phyloP scores from a whole-genome alignment of 2,888 invertebrate genomes.

The Amiota minor region DNA sequence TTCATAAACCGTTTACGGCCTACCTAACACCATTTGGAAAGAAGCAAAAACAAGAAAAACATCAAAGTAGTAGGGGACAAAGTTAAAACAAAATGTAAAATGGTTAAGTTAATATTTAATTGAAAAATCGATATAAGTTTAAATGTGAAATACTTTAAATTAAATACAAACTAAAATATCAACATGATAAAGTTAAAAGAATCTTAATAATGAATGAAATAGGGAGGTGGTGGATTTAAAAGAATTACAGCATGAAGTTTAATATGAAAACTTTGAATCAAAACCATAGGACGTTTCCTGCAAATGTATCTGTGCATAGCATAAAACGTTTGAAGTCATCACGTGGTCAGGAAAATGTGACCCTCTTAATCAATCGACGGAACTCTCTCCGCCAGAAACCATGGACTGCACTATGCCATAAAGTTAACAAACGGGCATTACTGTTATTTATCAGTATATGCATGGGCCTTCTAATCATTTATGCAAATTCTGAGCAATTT shows the following conservation, averaged over 20 bases:
- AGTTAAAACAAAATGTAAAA: too few species aligned
- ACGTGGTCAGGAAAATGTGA: conserved; percentile 59
- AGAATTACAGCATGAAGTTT: conserved; percentile 39
- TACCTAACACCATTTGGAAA: too few species aligned
- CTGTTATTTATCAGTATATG: conserved; percentile 62
- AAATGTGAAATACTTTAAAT: too few species aligned
- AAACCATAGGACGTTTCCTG: conserved; percentile 59
- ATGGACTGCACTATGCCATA: conserved; percentile 52
- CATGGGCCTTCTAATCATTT: conserved; percentile 67
- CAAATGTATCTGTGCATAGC: conserved; percentile 49
- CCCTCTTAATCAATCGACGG: conserved; percentile 55
- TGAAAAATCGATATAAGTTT: too few species aligned
- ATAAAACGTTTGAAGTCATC: conserved; percentile 53
- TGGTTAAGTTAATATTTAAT: too few species aligned
- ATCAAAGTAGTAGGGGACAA: too few species aligned
- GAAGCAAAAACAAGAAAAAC: too few species aligned
- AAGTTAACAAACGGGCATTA: conserved; percentile 68
- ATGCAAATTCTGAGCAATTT: conserved; percentile 67
- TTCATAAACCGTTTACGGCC: too few species aligned
- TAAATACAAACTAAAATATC: too few species aligned
- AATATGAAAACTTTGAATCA: conserved; percentile 55
- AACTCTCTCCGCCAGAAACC: conserved; percentile 49
- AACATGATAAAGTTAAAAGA: too few species aligned
- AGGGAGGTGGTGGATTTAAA: too few species aligned
- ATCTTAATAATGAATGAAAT: too few species aligned